Conservation (phyloP, 2,113 vertebrate genomes). For the Cynoglossus semilaevis region DNA sequence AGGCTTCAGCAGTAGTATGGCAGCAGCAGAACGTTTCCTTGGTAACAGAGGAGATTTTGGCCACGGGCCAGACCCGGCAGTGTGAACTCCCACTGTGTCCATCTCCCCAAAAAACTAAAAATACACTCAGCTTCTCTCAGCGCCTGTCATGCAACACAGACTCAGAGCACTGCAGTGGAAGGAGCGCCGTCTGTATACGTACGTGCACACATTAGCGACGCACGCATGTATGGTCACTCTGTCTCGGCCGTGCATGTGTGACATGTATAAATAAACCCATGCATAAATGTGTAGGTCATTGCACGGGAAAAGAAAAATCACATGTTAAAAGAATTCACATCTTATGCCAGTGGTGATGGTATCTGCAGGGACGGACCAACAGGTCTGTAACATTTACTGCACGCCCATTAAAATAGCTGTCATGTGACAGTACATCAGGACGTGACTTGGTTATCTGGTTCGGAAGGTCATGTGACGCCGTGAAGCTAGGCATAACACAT, state of each 20-base stretch:
- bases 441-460: too few relatives aligned
- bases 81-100: conserved; percentile 40
- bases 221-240: conserved; percentile 8
- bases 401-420: too few relatives aligned
- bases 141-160: conserved; percentile 1
- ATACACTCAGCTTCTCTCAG: conserved; percentile 29
- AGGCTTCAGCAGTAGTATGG: conserved; percentile 41
- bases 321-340: too few relatives aligned
- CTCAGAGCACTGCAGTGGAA: conserved; percentile 19
- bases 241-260: neutral
- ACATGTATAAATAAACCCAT: conserved; percentile 1
- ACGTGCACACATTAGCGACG: neutral
- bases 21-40: conserved; percentile 57
- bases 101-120: conserved; percentile 47
- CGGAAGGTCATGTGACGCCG: too few relatives aligned
- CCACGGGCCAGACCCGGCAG: conserved; percentile 56
- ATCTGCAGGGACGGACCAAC: neutral
- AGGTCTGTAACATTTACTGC: too few relatives aligned
- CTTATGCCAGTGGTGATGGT: too few relatives aligned
- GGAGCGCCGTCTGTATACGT: conserved; percentile 3
- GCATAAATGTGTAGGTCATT: neutral
- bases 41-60: conserved; percentile 62
- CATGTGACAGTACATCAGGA: too few relatives aligned
- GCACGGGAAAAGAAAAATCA: too few relatives aligned
- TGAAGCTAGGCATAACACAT: too few relatives aligned